Conservation (phyloP, 1,140 invertebrate genomes). For the Tetramorium parvispinum region DNA sequence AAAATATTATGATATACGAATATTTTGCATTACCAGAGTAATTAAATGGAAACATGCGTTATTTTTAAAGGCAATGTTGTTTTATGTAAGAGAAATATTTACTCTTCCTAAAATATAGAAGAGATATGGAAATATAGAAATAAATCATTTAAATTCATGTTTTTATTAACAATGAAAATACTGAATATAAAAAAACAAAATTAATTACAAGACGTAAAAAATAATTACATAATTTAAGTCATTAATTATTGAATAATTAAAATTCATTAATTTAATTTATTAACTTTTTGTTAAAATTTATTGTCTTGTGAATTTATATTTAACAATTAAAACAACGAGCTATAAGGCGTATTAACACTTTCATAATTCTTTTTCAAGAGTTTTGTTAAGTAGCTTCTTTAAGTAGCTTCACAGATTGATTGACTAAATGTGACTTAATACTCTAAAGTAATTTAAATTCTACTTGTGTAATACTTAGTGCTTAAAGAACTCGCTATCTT, state of each 20-base stretch:
- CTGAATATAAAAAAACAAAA: background rate
- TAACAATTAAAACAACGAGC: background rate
- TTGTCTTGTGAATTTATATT: background rate
- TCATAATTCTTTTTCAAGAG: background rate
- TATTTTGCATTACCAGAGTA: background rate
- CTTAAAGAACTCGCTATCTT: background rate
- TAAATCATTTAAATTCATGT: background rate
- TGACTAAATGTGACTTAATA: background rate
- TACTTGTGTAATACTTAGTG: background rate
- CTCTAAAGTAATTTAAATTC: background rate
- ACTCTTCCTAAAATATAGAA: background rate
- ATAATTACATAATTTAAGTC: background rate
- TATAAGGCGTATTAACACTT: background rate
- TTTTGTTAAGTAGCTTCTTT: background rate
- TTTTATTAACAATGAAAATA: conserved; percentile 2
- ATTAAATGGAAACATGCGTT: conserved; percentile 18
- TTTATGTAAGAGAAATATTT: conserved; percentile 27
- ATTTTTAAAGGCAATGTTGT: background rate
- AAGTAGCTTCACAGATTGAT: background rate
- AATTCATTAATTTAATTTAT: background rate
- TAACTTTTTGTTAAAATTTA: background rate
- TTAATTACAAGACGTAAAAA: background rate
- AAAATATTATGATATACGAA: background rate
- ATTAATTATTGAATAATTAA: background rate
- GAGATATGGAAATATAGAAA: too few species aligned